Evolutionary conservation across 2,113 vertebrate species (phyloP).

Genomic region (Cebidichthys violaceus): DNA sequence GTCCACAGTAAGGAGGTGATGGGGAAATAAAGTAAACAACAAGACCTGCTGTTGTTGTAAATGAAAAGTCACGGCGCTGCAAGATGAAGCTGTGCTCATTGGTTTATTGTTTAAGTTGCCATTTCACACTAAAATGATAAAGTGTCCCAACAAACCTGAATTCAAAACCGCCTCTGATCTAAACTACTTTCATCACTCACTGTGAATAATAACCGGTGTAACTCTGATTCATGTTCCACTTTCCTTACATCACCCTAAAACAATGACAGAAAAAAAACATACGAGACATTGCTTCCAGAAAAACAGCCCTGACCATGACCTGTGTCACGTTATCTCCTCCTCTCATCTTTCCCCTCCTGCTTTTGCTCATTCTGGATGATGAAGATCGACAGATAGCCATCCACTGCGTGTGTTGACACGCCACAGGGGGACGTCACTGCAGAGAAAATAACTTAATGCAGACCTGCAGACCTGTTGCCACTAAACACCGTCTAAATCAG

Average conservation of each 20-base stretch:
- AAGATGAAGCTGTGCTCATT: background rate
- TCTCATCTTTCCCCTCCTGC: conserved; percentile 58
- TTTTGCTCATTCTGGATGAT: conserved; percentile 61
- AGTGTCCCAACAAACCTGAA: background rate
- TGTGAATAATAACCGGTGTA: background rate
- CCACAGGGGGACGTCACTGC: conserved; percentile 30
- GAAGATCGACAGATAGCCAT: conserved; percentile 60
- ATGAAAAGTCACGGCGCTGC: too few species aligned
- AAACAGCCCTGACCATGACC: conserved; percentile 56
- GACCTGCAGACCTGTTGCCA: background rate
- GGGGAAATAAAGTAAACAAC: background rate
- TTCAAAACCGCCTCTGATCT: conserved; percentile 1
- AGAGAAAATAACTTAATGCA: conserved; percentile 27
- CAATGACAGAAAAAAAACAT: background rate
- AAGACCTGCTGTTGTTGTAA: background rate
- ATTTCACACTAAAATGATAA: background rate
- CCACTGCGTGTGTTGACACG: conserved; percentile 56
- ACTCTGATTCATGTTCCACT: background rate
- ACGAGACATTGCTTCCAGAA: conserved; percentile 28
- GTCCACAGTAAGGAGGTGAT: background rate
- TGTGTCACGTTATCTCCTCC: conserved; percentile 53
- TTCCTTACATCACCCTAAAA: conserved; percentile 26
- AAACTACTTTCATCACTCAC: background rate
- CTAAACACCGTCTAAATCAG: conserved; percentile 2
- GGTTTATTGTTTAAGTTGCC: background rate